Evolutionary conservation across 2,888 invertebrate species (phyloP), one percentile per base, ranked within the genome.

Genomic region (Drosophila mercatorum): DNA sequence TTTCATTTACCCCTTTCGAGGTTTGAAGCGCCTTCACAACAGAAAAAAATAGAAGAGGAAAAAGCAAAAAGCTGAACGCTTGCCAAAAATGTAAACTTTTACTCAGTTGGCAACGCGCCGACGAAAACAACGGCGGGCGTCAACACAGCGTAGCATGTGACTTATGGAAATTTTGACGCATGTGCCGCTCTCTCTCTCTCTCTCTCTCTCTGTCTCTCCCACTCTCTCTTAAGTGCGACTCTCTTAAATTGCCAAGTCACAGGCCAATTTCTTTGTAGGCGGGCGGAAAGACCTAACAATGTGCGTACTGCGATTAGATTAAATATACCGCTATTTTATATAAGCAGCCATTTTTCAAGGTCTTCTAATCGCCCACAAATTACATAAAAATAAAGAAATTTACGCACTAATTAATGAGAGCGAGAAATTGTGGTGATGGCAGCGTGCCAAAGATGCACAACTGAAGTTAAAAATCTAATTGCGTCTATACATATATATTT

Each of bases 1-100:
- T 85, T 89, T 89, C 87, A 90, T 85, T 89, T 84, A 80, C 75
- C 87, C 88, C 84, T 75, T 89, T 90, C 88, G 84, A 90, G 87
- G 90, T 80, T 86, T 72, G 69, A 56, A 49, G 44, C 46, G 47
- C 62, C 44, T 65, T 65, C 58, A 53, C 11, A 51, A 51, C 72
- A 58, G 40, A 44, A 40, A 41, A 55, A 55, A 47, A 28, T 22
- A 22, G 22, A 22, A 22, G 22, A 17, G 17, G 17, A 22, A 22
- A 22, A 22, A 22, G 22, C 22, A 22, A 47, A 49, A 53, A 14
- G 10, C 57, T 38, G 22, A 38, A 26, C 44, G 71, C 68, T 74
- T 86, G 84, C 81, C 84, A 79, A 77, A 83, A 83, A 69, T 68
- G 11, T 65, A 59, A 60, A 68, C 64, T 79, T 75, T 76, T 64